Conservation (phyloP, 2,888 invertebrate species). For the Eucera pruinosa region DNA sequence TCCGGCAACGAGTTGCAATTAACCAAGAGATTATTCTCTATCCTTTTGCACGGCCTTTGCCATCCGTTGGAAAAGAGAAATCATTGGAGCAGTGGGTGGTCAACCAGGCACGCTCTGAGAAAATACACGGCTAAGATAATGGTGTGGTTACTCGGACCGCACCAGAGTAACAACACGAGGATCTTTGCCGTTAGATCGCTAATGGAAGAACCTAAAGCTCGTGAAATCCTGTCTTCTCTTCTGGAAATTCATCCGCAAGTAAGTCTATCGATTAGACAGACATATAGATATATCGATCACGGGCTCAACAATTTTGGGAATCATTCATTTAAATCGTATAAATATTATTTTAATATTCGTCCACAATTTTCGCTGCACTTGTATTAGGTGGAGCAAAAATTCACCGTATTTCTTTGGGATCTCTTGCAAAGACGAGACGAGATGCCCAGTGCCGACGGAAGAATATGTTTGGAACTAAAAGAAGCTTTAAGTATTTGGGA, state of each 20-base stretch:
- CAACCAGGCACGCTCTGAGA: slow-evolving; percentile 80
- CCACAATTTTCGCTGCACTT: not conserved
- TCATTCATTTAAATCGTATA: no score
- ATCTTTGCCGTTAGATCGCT: slow-evolving; percentile 84
- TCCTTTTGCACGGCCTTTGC: slow-evolving; percentile 85
- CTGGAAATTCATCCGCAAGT: slow-evolving; percentile 84
- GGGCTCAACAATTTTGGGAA: no score
- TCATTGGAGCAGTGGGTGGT: slow-evolving; percentile 82
- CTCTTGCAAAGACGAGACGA: slow-evolving; percentile 81
- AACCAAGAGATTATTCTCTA: slow-evolving; percentile 85
- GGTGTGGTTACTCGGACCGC: slow-evolving; percentile 85
- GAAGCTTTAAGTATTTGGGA: slow-evolving; percentile 84
- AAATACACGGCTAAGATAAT: slow-evolving; percentile 84
- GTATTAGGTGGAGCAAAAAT: slow-evolving; percentile 83
- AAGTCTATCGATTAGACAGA: slow-evolving; percentile 30
- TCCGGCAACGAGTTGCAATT: slow-evolving; percentile 82
- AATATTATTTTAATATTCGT: not conserved
- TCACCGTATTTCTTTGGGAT: slow-evolving; percentile 85
- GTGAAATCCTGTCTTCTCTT: slow-evolving; percentile 83
- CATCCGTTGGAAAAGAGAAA: slow-evolving; percentile 78
- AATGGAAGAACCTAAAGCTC: slow-evolving; percentile 83
- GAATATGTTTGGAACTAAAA: slow-evolving; percentile 83
- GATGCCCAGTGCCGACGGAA: slow-evolving; percentile 83
- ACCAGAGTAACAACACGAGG: slow-evolving; percentile 83
- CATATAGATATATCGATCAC: no score